These are phyloP conservation scores for Anthrax anthrax DNA, from an alignment of 2,888 invertebrate species.

Conservation along the genomic window DNA sequence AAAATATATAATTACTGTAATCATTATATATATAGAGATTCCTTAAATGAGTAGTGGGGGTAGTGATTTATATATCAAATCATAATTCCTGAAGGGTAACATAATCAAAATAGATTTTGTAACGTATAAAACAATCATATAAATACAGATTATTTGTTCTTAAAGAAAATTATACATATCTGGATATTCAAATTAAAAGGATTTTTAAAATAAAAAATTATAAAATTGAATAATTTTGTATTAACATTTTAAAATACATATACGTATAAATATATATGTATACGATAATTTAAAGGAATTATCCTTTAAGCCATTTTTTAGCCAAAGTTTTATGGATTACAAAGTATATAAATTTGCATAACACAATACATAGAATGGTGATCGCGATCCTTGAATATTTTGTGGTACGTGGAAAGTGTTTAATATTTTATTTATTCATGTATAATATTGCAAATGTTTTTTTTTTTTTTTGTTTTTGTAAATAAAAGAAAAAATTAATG, in stretches of 20 bases:
- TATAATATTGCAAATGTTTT: too few relatives aligned
- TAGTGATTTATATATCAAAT: slow-evolving; percentile 9
- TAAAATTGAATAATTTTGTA: too few relatives aligned
- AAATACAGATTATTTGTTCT: too few relatives aligned
- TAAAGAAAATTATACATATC: too few relatives aligned
- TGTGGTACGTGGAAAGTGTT: background rate
- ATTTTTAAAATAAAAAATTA: too few relatives aligned
- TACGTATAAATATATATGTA: background rate
- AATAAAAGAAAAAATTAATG: too few relatives aligned
- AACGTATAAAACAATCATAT: background rate
- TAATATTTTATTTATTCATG: background rate
- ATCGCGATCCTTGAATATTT: background rate
- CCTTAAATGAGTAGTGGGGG: slow-evolving; percentile 4
- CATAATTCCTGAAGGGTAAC: slow-evolving; percentile 5
- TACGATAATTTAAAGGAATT: background rate
- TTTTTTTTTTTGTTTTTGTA: too few relatives aligned
- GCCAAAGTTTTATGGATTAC: background rate
- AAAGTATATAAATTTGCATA: background rate
- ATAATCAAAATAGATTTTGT: background rate
- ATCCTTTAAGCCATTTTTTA: background rate
- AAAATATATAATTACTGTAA: too few relatives aligned
- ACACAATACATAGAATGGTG: slow-evolving; percentile 1
- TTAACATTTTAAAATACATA: too few relatives aligned
- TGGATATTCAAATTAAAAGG: too few relatives aligned
- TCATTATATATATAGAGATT: background rate